Evolutionary conservation across 2,113 vertebrate genomes (phyloP).

Genomic region (Lepisosteus osseus): DNA sequence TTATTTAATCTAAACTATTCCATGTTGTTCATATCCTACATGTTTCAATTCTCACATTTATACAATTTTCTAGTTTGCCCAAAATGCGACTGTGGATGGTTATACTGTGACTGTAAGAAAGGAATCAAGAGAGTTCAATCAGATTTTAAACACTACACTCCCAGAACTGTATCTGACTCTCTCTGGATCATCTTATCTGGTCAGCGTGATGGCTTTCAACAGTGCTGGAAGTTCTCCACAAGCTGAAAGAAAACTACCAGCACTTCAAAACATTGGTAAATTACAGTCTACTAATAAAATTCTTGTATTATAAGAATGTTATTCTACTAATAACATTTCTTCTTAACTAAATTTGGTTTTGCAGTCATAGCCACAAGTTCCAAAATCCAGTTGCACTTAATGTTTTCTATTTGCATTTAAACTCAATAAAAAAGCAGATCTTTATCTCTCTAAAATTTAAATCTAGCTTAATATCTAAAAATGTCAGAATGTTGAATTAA

Average conservation of each 20-base stretch:
- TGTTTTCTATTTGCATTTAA: no score
- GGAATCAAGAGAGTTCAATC: slow-evolving; percentile 35
- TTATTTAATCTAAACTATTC: no score
- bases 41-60: background rate
- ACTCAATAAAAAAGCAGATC: no score
- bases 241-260: slow-evolving; percentile 10
- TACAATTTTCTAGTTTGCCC: slow-evolving; percentile 31
- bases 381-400: no score
- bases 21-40: background rate
- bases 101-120: slow-evolving; percentile 49
- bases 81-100: slow-evolving; percentile 16
- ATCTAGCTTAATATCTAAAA: no score
- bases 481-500: no score
- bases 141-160: background rate
- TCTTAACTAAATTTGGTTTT: no score
- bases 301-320: no score
- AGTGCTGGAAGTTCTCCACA: slow-evolving; percentile 47
- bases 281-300: background rate
- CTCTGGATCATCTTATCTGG: slow-evolving; percentile 50
- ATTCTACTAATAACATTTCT: no score
- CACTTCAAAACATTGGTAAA: background rate
- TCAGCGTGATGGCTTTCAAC: slow-evolving; percentile 50
- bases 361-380: no score
- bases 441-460: no score
- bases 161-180: slow-evolving; percentile 45